Percentiles rank a stretch among this genome's conserved stretches.
These are phyloP conservation scores for Gymnothorax javanicus DNA, from an alignment of 2,797 vertebrate species.

Conservation along the genomic window DNA sequence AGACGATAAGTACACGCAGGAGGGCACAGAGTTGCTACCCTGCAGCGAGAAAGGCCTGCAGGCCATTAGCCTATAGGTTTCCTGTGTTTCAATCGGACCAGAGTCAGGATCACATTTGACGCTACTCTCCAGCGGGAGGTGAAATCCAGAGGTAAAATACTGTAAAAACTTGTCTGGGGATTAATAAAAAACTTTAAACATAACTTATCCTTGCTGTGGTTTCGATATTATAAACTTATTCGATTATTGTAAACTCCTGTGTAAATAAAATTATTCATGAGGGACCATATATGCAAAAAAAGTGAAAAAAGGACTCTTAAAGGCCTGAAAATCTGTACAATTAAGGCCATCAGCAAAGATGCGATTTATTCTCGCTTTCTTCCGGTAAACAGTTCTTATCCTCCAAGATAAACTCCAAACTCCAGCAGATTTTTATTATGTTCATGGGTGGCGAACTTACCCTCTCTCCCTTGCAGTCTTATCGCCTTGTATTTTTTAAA, in stretches of 20 bases:
- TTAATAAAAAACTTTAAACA: constrained; percentile 5
- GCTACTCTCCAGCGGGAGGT: background rate
- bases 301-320: background rate
- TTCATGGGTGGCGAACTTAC: background rate
- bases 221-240: background rate
- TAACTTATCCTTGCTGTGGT: background rate
- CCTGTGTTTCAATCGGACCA: background rate
- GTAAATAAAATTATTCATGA: background rate
- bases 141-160: background rate
- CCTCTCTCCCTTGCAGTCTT: background rate
- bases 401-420: constrained; percentile 27
- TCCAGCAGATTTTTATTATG: constrained; percentile 23
- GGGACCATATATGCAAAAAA: background rate
- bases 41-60: background rate
- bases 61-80: background rate
- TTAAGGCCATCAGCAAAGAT: background rate
- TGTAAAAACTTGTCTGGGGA: background rate
- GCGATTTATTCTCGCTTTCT: background rate
- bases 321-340: background rate
- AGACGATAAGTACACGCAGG: background rate
- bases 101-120: background rate
- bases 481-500: constrained; percentile 7
- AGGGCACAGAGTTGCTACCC: background rate
- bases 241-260: background rate
- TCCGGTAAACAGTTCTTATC: constrained; percentile 28